Base-by-base conservation (phyloP, 2,888 invertebrate genomes). In the Lampropteryx suffumata region DNA sequence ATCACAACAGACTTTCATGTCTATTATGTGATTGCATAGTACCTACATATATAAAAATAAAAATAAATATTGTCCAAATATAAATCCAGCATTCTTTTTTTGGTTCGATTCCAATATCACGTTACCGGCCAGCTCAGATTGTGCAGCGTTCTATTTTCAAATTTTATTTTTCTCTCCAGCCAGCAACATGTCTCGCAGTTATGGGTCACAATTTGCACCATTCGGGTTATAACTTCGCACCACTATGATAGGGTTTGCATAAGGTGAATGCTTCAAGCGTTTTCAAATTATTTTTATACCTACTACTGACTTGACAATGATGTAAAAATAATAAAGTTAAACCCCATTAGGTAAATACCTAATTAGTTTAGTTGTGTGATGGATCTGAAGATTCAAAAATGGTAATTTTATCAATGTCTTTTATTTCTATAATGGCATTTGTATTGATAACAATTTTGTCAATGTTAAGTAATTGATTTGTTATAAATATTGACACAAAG, bases 161-260 rank as follows among this genome's bases (percentile, higher is more conserved):
- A 73, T 68, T 73, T 79, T 80, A 76, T 79, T 76, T 76, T 74
- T 70, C 73, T 67, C 67, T 67, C 55, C 67, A 69, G 73, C 67
- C 68, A 76, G 74, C 78, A 77, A 81, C 81, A 79, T 83, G 81
- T 83, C 77, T 73, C 71, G 66, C 71, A 77, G 79, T 86, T 84
- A 84, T 82, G 85, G 87, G 85, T 84, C 84, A 86, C 88, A 87
- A 85, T 89, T 87, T 84, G 83, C 86, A 84, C 83, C 83, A 76
- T 82, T 83, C 81, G 82, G 83, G 83, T 79, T 82, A 82, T 82
- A 79, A 80, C 77, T 79, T 76, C 70, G 71, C 78, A 73, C 67
- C 62, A 69, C 67, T 53, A 58, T 67, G 59, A 51, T 44, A 61
- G 59, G 69, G 43, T 56, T 37, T 6, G 63, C 56, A 29, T 36